Percentiles rank a stretch among this genome's conserved stretches.
Evolutionary conservation across 2,797 vertebrate genomes (phyloP).

Genomic region (Rhincodon typus): DNA sequence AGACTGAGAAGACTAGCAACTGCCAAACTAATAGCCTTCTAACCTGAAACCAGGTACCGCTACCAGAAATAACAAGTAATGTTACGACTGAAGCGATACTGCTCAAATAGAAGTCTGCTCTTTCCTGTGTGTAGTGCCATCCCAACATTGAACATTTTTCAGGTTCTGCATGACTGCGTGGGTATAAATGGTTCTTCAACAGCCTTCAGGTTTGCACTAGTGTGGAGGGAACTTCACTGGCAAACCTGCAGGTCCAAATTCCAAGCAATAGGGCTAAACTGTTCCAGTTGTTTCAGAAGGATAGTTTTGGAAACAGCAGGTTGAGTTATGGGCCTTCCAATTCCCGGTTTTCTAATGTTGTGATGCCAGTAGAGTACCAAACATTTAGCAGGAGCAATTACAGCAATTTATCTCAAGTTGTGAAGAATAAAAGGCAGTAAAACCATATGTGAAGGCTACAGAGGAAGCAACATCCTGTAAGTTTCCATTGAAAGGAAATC

Average conservation of each 20-base stretch:
- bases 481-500: neutral
- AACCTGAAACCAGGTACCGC: too few species aligned
- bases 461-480: neutral
- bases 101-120: too few species aligned
- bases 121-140: too few species aligned
- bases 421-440: neutral
- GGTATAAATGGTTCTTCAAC: neutral
- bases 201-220: neutral
- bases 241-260: neutral
- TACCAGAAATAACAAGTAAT: too few species aligned
- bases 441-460: neutral
- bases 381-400: neutral
- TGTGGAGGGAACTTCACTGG: neutral
- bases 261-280: neutral
- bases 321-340: neutral
- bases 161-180: too few species aligned
- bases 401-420: neutral
- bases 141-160: too few species aligned
- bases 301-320: neutral
- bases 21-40: too few species aligned
- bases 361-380: neutral
- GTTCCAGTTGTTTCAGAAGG: neutral
- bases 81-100: too few species aligned
- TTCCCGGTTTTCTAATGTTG: neutral
- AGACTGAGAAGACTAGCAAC: neutral